Conservation (phyloP, 2,888 invertebrate species). For the Lasioglossum morio region DNA sequence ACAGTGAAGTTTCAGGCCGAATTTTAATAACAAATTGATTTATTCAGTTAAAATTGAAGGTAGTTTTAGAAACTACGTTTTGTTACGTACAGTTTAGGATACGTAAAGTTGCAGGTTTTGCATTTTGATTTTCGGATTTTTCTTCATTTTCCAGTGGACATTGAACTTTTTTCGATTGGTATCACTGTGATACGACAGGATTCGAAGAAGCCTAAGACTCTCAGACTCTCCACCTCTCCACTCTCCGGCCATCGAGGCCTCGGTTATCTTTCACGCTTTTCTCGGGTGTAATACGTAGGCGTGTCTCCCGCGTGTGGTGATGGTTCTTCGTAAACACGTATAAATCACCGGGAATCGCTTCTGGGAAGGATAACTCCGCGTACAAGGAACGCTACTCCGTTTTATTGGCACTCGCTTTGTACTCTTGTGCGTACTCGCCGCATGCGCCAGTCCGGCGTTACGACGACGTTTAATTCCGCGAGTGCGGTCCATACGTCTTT, state of each 20-base stretch:
- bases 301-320: constrained; percentile 2
- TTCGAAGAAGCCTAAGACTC: no score
- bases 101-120: no score
- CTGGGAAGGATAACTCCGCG: not conserved
- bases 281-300: not conserved
- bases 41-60: no score
- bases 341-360: constrained; percentile 27
- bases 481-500: constrained; percentile 29
- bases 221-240: no score
- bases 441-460: not conserved
- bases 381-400: constrained; percentile 24
- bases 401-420: constrained; percentile 42
- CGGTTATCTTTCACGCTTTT: not conserved
- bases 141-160: no score
- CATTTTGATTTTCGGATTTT: no score
- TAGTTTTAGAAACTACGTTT: no score
- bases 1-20: no score
- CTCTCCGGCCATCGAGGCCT: not conserved
- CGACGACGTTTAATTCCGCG: constrained; percentile 30
- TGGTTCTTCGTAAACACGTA: constrained; percentile 12
- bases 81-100: no score
- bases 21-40: no score
- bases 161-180: no score
- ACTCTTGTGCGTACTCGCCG: constrained; percentile 3
- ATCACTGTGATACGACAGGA: no score